phyloP scores from a whole-genome alignment of 2,888 invertebrate genomes.

The Drosophila anceps region DNA sequence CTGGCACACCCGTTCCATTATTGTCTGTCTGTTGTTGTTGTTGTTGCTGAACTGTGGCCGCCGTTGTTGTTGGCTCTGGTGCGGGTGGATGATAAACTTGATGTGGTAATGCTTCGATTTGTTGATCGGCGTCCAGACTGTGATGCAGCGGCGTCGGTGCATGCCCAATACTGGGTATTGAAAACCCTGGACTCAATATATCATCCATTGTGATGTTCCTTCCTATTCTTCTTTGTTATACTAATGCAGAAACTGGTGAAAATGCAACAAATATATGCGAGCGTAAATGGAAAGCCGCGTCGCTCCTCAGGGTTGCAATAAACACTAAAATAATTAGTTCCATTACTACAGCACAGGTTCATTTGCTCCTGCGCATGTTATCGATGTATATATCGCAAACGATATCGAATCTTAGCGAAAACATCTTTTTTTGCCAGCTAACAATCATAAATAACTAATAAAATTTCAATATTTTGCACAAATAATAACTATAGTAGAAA shows the following conservation, averaged over 20 bases:
- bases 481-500: too few species aligned
- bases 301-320: conserved; percentile 44
- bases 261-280: conserved; percentile 22
- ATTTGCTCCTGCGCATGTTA: not conserved
- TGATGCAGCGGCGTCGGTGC: conserved; percentile 92
- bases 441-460: not conserved
- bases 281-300: conserved; percentile 60
- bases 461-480: too few species aligned
- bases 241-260: conserved; percentile 12
- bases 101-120: conserved; percentile 90
- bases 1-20: conserved; percentile 27
- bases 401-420: not conserved
- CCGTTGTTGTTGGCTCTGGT: conserved; percentile 83
- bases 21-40: conserved; percentile 60
- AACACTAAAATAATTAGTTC: conserved; percentile 4
- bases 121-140: conserved; percentile 94
- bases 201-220: conserved; percentile 89
- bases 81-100: conserved; percentile 92
- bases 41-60: conserved; percentile 25
- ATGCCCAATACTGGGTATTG: conserved; percentile 93
- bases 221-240: not conserved
- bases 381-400: conserved; percentile 3
- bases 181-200: conserved; percentile 95
- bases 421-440: not conserved
- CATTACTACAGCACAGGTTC: not conserved